These are phyloP conservation scores for Phorcus lineatus DNA, from an alignment of 2,888 invertebrate species.

Conservation along the genomic window DNA sequence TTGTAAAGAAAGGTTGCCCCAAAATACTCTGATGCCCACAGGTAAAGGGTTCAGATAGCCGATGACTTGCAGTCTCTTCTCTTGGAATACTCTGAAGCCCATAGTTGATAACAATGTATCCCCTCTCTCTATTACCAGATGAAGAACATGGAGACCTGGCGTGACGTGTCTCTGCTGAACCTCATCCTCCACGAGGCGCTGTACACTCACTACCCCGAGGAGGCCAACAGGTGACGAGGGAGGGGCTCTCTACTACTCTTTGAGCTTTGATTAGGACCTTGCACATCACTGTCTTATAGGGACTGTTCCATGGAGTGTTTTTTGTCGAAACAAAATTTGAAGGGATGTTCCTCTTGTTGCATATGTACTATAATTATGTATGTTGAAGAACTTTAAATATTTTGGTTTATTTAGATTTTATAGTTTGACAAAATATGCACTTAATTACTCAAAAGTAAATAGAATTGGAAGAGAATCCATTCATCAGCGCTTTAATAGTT, in stretches of 20 bases:
- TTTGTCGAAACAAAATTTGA: background rate
- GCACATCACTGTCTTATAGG: background rate
- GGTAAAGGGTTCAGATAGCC: background rate
- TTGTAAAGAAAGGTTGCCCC: background rate
- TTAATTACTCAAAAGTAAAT: too few relatives aligned
- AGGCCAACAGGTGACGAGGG: slow-evolving; percentile 48
- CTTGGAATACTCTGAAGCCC: too few relatives aligned
- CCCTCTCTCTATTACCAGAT: slow-evolving; percentile 18
- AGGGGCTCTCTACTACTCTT: too few relatives aligned
- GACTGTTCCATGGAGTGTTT: background rate
- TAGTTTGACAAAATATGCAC: too few relatives aligned
- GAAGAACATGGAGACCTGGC: slow-evolving; percentile 31
- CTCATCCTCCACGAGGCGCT: slow-evolving; percentile 71
- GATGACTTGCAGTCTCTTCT: background rate
- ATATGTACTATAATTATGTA: too few relatives aligned
- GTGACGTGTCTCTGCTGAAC: slow-evolving; percentile 67
- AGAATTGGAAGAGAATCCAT: too few relatives aligned
- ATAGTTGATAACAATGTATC: too few relatives aligned
- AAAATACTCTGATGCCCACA: background rate
- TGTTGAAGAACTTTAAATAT: too few relatives aligned
- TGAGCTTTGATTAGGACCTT: too few relatives aligned
- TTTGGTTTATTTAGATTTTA: too few relatives aligned
- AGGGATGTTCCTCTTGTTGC: too few relatives aligned
- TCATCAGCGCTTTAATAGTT: too few relatives aligned
- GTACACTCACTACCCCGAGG: slow-evolving; percentile 59